phyloP scores from a whole-genome alignment of 2,888 invertebrate genomes.

The Pristionchus entomophagus region DNA sequence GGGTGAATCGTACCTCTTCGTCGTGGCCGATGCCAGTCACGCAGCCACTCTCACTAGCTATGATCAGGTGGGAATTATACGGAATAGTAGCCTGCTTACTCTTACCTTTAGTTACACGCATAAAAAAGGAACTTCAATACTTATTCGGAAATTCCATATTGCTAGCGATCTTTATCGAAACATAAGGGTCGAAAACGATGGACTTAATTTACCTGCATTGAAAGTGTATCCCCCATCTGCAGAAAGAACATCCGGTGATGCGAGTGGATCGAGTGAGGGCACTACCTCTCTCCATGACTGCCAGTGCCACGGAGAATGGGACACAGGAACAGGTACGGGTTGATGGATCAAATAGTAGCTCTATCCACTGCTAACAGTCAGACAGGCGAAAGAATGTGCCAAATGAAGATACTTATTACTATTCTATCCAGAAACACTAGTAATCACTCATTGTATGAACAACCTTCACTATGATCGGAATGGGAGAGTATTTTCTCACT shows the following conservation, averaged over 20 bases:
- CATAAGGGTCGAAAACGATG: too few species aligned
- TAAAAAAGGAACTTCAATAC: too few species aligned
- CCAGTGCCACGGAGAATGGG: neutral
- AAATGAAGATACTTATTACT: too few species aligned
- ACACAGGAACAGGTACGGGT: neutral
- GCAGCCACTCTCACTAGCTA: constrained; percentile 42
- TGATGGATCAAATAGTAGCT: too few species aligned
- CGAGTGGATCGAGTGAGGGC: constrained; percentile 44
- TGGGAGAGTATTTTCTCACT: too few species aligned
- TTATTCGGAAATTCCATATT: too few species aligned
- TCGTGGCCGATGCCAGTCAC: constrained; percentile 26
- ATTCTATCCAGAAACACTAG: too few species aligned
- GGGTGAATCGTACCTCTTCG: constrained; percentile 38
- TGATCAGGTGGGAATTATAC: constrained; percentile 12
- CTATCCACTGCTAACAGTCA: neutral
- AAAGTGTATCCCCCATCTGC: neutral
- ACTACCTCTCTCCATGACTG: constrained; percentile 22
- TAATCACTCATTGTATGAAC: too few species aligned
- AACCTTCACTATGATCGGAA: too few species aligned
- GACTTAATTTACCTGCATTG: too few species aligned
- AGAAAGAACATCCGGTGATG: constrained; percentile 42
- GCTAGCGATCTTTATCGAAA: too few species aligned
- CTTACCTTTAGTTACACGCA: neutral
- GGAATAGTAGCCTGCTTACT: neutral
- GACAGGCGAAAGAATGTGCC: neutral